phyloP scores from a whole-genome alignment of 2,113 vertebrate genomes.

The Podocnemis expansa region DNA sequence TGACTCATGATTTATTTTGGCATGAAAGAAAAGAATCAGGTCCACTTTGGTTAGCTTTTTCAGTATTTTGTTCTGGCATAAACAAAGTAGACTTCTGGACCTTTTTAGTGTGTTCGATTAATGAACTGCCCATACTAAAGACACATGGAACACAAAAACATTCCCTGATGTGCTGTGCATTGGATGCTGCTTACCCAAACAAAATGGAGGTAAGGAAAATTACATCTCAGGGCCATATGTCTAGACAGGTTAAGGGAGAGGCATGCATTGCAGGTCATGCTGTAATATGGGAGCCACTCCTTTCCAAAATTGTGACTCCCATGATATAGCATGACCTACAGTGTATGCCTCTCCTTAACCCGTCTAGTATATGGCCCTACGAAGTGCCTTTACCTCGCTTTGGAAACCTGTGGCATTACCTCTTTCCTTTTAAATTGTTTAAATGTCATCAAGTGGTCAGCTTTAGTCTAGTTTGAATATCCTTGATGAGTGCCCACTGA shows the following conservation, averaged over 20 bases:
- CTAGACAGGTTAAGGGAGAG: background rate
- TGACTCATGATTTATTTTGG: background rate
- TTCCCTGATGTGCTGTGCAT: background rate
- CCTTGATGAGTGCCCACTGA: too few species aligned
- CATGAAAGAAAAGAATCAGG: conserved; percentile 5
- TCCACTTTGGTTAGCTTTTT: background rate
- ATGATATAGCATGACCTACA: too few species aligned
- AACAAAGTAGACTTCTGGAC: background rate
- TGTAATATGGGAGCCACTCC: background rate
- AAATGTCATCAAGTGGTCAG: background rate
- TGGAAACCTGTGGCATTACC: background rate
- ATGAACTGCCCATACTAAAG: background rate
- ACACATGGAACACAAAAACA: background rate
- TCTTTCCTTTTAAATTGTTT: background rate
- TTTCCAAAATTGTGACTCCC: background rate
- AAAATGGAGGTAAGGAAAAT: background rate
- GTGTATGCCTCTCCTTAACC: too few species aligned
- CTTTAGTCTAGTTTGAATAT: too few species aligned
- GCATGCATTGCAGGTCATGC: background rate
- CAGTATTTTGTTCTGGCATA: background rate
- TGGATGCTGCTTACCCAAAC: background rate
- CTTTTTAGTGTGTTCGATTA: background rate
- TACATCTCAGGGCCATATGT: background rate
- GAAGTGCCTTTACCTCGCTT: too few species aligned
- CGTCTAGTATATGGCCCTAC: too few species aligned